These are phyloP conservation scores for Pyralis farinalis DNA, from an alignment of 2,888 invertebrate species.

Conservation along the genomic window DNA sequence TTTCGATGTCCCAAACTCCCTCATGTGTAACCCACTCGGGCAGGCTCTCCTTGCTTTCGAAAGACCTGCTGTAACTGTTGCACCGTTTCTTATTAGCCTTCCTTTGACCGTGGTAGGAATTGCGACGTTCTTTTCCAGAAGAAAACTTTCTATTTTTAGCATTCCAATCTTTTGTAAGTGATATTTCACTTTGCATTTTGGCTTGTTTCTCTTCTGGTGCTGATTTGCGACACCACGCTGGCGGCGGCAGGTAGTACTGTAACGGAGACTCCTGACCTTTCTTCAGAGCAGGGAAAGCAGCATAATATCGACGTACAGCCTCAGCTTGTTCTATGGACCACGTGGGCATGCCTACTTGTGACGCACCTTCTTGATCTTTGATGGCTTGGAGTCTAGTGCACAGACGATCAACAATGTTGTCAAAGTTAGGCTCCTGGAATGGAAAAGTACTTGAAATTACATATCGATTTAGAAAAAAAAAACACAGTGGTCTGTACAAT, in stretches of 20 bases:
- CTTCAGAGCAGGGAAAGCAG: slow-evolving; percentile 87
- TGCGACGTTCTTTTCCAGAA: slow-evolving; percentile 65
- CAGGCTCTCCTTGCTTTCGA: slow-evolving; percentile 67
- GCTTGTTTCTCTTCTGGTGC: slow-evolving; percentile 36
- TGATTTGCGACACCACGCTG: slow-evolving; percentile 66
- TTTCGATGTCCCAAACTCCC: slow-evolving; percentile 75
- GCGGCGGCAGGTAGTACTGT: slow-evolving; percentile 69
- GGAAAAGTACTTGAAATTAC: slow-evolving; percentile 18
- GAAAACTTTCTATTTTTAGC: slow-evolving; percentile 54
- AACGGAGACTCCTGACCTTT: slow-evolving; percentile 69
- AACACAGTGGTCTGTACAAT: no score
- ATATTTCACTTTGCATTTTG: slow-evolving; percentile 68
- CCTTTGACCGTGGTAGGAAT: slow-evolving; percentile 62
- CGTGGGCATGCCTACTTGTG: slow-evolving; percentile 75
- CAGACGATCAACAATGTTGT: slow-evolving; percentile 91
- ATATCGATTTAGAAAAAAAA: background rate
- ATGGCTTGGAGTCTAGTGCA: slow-evolving; percentile 89
- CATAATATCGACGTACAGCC: slow-evolving; percentile 88
- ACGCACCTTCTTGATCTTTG: slow-evolving; percentile 65
- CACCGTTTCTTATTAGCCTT: slow-evolving; percentile 59
- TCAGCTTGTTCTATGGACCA: slow-evolving; percentile 80
- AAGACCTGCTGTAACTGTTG: slow-evolving; percentile 64
- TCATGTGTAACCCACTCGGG: slow-evolving; percentile 80
- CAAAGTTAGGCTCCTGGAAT: slow-evolving; percentile 89
- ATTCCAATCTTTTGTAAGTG: slow-evolving; percentile 59